Percentiles rank a stretch among this genome's conserved stretches.
These are phyloP conservation scores for Mustelus asterias DNA, from an alignment of 2,113 vertebrate species.

Conservation along the genomic window DNA sequence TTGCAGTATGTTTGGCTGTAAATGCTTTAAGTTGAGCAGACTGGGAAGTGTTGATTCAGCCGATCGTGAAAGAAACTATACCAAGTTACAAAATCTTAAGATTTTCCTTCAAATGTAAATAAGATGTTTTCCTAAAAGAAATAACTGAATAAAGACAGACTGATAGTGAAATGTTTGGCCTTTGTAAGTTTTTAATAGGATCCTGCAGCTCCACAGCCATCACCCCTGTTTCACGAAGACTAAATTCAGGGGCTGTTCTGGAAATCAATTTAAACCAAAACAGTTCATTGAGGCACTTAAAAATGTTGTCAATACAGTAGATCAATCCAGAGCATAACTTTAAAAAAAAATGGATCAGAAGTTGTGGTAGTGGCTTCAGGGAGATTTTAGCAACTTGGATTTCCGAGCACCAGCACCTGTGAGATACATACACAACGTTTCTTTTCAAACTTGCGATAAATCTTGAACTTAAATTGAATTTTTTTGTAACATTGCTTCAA, in stretches of 20 bases:
- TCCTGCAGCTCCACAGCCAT: neutral
- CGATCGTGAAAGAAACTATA: neutral
- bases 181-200: neutral
- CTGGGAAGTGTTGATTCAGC: neutral
- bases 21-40: conserved; percentile 1
- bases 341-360: no score
- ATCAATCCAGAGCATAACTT: neutral
- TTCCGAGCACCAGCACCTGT: neutral
- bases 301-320: neutral
- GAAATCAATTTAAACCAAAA: neutral
- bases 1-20: neutral
- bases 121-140: conserved; percentile 26
- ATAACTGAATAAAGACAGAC: neutral
- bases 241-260: neutral
- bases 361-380: neutral
- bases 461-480: neutral
- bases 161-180: neutral
- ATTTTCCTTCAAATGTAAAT: conserved; percentile 28
- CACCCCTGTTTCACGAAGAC: neutral
- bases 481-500: neutral
- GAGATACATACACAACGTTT: no score
- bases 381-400: neutral
- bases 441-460: neutral
- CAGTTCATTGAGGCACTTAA: neutral
- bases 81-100: neutral